A percentile compares a stretch with the other conserved stretches of the same genome.
Conservation (phyloP, 2,797 vertebrate species). For the Iguana delicatissima region DNA sequence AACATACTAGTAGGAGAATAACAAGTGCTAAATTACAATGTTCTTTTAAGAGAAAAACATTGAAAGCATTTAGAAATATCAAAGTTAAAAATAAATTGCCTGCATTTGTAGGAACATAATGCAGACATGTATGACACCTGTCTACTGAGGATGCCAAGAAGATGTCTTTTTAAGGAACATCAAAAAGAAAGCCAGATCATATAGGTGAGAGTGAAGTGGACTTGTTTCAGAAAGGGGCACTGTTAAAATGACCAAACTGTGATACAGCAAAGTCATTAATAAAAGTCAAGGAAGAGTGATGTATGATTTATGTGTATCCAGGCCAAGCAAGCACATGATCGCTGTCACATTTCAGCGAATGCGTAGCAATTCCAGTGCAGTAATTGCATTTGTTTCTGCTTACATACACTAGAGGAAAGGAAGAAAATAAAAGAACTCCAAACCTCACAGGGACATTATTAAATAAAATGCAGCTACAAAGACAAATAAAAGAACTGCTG, state of each 20-base stretch:
- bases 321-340: conserved; percentile 32
- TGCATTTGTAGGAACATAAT: background rate
- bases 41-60: conserved; percentile 3
- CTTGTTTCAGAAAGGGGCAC: background rate
- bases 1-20: background rate
- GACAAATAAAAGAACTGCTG: conserved; percentile 22
- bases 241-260: background rate
- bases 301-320: conserved; percentile 23
- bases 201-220: background rate
- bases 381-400: conserved; percentile 34
- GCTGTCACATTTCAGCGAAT: background rate
- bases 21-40: background rate
- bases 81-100: conserved; percentile 17
- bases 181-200: conserved; percentile 38
- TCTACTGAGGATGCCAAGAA: conserved; percentile 34
- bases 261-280: background rate
- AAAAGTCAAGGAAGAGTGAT: conserved; percentile 1
- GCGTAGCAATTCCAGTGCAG: background rate
- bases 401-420: background rate
- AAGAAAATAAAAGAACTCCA: background rate
- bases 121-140: conserved; percentile 3
- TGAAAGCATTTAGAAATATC: background rate
- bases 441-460: conserved; percentile 6
- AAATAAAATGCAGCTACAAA: conserved; percentile 26
- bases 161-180: conserved; percentile 24